A percentile compares a stretch with the other conserved stretches of the same genome.
Evolutionary conservation across 2,113 vertebrate species (phyloP).

Genomic region (Piaya cayana): DNA sequence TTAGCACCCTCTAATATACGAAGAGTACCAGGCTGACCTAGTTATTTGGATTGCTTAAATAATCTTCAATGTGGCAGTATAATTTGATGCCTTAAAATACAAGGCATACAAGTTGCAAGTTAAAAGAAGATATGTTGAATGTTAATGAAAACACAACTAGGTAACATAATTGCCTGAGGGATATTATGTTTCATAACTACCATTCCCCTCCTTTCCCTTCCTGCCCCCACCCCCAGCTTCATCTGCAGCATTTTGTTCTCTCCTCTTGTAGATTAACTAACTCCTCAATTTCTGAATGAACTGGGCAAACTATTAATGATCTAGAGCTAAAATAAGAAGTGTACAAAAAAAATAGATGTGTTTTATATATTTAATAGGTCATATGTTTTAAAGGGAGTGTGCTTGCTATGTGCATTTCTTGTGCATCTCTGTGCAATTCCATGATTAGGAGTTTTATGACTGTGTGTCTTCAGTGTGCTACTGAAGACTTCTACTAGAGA

Average conservation of each 20-base stretch:
- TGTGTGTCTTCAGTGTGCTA: background rate
- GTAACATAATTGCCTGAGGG: slow-evolving; percentile 4
- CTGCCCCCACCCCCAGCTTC: background rate
- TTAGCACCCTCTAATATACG: slow-evolving; percentile 53
- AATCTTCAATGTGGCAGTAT: slow-evolving; percentile 56
- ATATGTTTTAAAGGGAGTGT: background rate
- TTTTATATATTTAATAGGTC: background rate
- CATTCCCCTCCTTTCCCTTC: background rate
- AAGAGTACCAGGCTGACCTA: slow-evolving; percentile 60
- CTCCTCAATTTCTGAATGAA: background rate
- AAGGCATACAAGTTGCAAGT: slow-evolving; percentile 21
- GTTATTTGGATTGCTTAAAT: slow-evolving; percentile 64
- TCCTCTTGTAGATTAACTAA: background rate
- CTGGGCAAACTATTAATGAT: background rate
- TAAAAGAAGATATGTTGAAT: slow-evolving; percentile 21
- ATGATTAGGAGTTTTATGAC: background rate
- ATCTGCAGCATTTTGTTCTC: background rate
- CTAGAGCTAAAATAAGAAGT: background rate
- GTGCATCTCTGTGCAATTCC: background rate
- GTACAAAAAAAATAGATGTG: background rate
- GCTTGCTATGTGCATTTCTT: background rate
- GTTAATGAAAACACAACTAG: slow-evolving; percentile 18
- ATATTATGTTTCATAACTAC: slow-evolving; percentile 1
- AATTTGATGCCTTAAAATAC: slow-evolving; percentile 58
- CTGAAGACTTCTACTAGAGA: background rate